These are phyloP conservation scores for Lerista edwardsae DNA, from an alignment of 2,797 vertebrate genomes.

Conservation along the genomic window DNA sequence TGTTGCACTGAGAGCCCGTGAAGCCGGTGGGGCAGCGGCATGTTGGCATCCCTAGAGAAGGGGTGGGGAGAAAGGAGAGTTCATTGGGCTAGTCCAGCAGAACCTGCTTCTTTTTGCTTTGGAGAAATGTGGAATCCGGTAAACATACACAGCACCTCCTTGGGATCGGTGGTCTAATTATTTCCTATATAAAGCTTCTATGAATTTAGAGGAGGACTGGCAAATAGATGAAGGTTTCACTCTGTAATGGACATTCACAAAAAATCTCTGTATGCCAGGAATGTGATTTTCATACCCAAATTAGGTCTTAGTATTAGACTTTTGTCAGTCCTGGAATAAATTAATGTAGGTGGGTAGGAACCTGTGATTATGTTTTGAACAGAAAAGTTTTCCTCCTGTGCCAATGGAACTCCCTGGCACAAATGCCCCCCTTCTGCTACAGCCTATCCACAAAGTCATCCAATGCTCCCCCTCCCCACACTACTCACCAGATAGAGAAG, in stretches of 20 bases:
- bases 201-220: not conserved
- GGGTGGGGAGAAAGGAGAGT: not conserved
- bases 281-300: not conserved
- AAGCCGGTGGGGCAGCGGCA: conserved; percentile 92
- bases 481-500: conserved; percentile 88
- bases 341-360: not conserved
- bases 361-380: not conserved
- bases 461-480: not conserved
- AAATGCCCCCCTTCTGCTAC: fast-evolving
- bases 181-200: not conserved
- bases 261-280: not conserved
- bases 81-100: not conserved
- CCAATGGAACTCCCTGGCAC: no score
- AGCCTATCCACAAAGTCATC: fast-evolving
- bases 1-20: conserved; percentile 89
- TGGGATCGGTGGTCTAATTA: not conserved
- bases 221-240: not conserved
- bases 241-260: no score
- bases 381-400: not conserved
- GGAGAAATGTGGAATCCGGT: not conserved
- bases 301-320: not conserved
- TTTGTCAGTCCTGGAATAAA: not conserved
- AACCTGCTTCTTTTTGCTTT: not conserved
- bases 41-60: conserved; percentile 86
- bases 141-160: not conserved